Percentiles rank a stretch among this genome's conserved stretches.
phyloP scores from a whole-genome alignment of 2,888 invertebrate genomes.

The Diarsia rubi region DNA sequence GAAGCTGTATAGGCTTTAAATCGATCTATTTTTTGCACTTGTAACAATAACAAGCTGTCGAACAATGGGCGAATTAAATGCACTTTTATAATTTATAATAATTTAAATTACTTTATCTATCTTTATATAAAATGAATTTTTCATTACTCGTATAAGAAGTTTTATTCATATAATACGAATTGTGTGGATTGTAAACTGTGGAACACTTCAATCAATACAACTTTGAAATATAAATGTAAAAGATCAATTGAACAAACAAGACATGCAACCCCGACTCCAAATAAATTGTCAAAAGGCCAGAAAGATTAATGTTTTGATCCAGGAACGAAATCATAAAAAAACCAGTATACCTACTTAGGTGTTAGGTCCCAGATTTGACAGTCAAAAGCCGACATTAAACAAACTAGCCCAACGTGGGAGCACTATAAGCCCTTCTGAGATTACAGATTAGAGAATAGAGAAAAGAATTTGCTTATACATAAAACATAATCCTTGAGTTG shows the following conservation, averaged over 20 bases:
- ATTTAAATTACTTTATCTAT: neutral
- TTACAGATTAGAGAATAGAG: neutral
- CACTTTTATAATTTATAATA: conserved; percentile 7
- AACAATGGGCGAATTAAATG: conserved; percentile 36
- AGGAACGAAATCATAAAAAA: too few species aligned
- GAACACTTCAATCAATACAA: neutral
- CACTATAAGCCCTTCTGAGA: neutral
- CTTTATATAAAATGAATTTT: too few species aligned
- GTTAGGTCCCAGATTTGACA: too few species aligned
- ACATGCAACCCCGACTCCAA: neutral
- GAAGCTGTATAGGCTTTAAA: neutral
- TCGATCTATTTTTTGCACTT: conserved; percentile 11
- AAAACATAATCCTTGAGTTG: too few species aligned
- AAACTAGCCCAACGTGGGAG: too few species aligned
- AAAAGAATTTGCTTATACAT: neutral
- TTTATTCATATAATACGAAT: neutral
- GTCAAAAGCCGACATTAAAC: too few species aligned
- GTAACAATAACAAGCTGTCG: conserved; percentile 22
- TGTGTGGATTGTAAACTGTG: neutral
- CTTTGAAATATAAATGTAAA: neutral
- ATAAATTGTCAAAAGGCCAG: neutral
- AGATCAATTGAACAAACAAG: neutral
- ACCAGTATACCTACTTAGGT: too few species aligned
- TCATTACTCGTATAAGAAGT: neutral
- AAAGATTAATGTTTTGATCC: neutral